phyloP scores from a whole-genome alignment of 2,113 vertebrate species.

The Piaya cayana region DNA sequence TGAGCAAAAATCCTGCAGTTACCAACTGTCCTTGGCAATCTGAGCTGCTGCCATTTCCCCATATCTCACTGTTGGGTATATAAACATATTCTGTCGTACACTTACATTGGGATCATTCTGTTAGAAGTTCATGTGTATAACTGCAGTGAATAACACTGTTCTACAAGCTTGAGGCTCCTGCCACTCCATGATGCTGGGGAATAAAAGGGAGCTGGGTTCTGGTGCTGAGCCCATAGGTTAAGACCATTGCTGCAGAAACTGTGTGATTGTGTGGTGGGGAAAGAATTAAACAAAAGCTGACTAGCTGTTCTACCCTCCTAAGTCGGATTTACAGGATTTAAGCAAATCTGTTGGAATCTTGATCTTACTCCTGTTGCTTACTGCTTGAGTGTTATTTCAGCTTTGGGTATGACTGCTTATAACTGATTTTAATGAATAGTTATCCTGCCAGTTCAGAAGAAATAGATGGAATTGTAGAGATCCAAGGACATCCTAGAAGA shows the following conservation, averaged over 20 bases:
- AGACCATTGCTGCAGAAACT: neutral
- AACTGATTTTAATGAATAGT: neutral
- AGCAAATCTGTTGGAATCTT: conserved; percentile 65
- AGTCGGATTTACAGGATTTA: conserved; percentile 59
- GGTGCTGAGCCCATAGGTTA: neutral
- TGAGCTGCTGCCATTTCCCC: neutral
- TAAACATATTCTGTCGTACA: neutral
- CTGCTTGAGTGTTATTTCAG: neutral
- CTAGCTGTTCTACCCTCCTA: conserved; percentile 54
- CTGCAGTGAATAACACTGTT: neutral
- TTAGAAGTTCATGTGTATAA: neutral
- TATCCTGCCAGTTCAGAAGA: neutral
- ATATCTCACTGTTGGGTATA: neutral
- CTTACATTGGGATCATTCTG: accelerated
- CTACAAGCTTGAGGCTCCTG: neutral
- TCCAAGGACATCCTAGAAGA: neutral
- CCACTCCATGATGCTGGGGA: neutral
- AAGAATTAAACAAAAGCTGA: conserved; percentile 55
- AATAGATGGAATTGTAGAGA: neutral
- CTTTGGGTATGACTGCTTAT: neutral
- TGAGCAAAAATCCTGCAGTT: neutral
- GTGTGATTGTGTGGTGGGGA: neutral
- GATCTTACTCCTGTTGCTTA: conserved; percentile 31
- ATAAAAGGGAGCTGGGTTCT: neutral
- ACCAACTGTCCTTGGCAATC: neutral